phyloP scores from a whole-genome alignment of 1,140 invertebrate genomes.

The Formica selysi region DNA sequence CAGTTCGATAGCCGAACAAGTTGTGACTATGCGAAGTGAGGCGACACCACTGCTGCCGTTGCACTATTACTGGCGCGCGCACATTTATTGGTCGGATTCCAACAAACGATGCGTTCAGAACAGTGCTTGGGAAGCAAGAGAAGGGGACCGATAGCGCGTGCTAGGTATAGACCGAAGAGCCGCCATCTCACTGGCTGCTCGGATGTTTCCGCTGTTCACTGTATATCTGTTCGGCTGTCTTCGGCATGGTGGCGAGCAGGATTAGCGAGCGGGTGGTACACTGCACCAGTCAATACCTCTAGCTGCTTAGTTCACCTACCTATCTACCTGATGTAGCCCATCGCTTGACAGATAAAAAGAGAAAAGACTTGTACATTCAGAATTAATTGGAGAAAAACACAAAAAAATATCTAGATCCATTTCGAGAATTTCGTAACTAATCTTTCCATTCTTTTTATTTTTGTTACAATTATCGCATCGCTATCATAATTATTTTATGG shows the following conservation, averaged over 20 bases:
- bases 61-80: conserved; percentile 56
- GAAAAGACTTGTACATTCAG: conserved; percentile 4
- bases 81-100: conserved; percentile 61
- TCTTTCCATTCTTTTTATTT: background rate
- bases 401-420: conserved; percentile 52
- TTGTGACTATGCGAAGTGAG: conserved; percentile 72
- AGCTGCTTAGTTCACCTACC: conserved; percentile 56
- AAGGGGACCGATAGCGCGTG: background rate
- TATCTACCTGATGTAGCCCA: conserved; percentile 58
- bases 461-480: too few relatives aligned
- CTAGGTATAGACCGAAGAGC: background rate
- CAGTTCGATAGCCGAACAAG: conserved; percentile 75
- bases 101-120: conserved; percentile 44
- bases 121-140: background rate
- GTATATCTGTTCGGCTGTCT: conserved; percentile 2
- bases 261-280: conserved; percentile 65
- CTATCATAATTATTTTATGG: too few relatives aligned
- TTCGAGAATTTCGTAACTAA: conserved; percentile 33
- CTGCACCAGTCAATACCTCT: conserved; percentile 24
- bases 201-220: background rate
- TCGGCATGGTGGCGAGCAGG: conserved; percentile 42
- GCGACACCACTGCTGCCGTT: conserved; percentile 51
- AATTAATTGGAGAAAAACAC: conserved; percentile 57
- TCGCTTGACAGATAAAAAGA: conserved; percentile 37
- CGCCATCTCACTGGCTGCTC: conserved; percentile 11